These are phyloP conservation scores for Onychostruthus taczanowskii DNA, from an alignment of 2,113 vertebrate genomes.

Conservation along the genomic window DNA sequence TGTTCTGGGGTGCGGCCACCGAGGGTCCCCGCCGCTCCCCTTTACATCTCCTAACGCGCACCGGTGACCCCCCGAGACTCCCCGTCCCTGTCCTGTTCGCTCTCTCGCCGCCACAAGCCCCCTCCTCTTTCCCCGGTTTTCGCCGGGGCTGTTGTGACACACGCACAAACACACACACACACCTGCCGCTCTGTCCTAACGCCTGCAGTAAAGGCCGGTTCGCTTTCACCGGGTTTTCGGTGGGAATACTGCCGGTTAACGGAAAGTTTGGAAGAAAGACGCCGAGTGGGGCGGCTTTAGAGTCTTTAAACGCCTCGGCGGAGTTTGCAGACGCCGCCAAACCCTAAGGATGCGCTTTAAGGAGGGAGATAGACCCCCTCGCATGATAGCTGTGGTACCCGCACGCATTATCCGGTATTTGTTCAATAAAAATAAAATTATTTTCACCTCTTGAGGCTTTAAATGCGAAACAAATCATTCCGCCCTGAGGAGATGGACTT, in stretches of 20 bases:
- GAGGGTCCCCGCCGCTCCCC: neutral
- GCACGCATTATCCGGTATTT: neutral
- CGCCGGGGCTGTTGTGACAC: neutral
- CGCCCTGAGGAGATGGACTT: neutral
- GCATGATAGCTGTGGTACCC: neutral
- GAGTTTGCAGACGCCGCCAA: slow-evolving; percentile 8
- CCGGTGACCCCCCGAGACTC: neutral
- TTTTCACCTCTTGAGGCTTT: neutral
- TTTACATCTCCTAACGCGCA: neutral
- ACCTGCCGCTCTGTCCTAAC: neutral
- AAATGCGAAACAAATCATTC: neutral
- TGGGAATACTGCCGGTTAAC: neutral
- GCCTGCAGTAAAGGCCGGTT: neutral
- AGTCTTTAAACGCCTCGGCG: neutral
- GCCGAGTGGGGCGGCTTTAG: neutral
- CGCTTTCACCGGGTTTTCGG: neutral
- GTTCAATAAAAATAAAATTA: neutral
- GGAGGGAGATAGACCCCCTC: neutral
- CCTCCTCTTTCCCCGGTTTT: neutral
- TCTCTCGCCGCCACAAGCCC: neutral
- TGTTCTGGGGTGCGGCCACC: neutral
- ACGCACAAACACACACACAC: neutral
- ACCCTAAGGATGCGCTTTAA: neutral
- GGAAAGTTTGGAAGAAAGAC: neutral
- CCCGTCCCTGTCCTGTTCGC: neutral